phyloP scores from a whole-genome alignment of 1,140 invertebrate species.

The Heterodera carotae region DNA sequence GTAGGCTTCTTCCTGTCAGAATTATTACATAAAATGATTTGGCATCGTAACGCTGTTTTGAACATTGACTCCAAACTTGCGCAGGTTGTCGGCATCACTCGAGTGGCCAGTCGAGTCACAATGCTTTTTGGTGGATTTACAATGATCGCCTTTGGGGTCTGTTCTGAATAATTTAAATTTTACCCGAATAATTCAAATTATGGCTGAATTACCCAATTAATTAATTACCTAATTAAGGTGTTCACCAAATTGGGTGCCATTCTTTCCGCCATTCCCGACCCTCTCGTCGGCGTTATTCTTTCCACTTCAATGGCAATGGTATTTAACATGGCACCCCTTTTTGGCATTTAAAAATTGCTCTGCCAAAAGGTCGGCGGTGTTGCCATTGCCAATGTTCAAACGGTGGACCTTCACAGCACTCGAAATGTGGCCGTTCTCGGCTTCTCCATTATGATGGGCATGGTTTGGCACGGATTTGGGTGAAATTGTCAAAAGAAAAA shows the following conservation, averaged over 20 bases:
- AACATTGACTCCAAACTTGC: neutral
- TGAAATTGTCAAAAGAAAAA: neutral
- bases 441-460: conserved; percentile 66
- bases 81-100: conserved; percentile 25
- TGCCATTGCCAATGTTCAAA: conserved; percentile 57
- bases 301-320: conserved; percentile 67
- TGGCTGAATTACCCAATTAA: conserved; percentile 19
- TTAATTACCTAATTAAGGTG: conserved; percentile 11
- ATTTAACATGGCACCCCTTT: conserved; percentile 1
- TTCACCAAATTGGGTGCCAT: conserved; percentile 59
- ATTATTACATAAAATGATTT: too few relatives aligned
- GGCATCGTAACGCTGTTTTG: neutral
- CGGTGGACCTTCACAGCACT: conserved; percentile 66
- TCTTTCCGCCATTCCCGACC: conserved; percentile 63
- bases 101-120: conserved; percentile 54
- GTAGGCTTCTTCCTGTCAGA: conserved; percentile 29
- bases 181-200: neutral
- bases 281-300: conserved; percentile 62
- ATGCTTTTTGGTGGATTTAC: conserved; percentile 60
- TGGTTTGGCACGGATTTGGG: conserved; percentile 33
- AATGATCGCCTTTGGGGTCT: conserved; percentile 56
- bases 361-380: conserved; percentile 63
- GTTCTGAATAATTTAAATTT: neutral
- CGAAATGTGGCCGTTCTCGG: conserved; percentile 67
- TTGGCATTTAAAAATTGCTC: neutral